Evolutionary conservation across 2,797 vertebrate genomes (phyloP), one percentile per base, ranked within the genome.

Genomic region (Urocyon cinereoargenteus): DNA sequence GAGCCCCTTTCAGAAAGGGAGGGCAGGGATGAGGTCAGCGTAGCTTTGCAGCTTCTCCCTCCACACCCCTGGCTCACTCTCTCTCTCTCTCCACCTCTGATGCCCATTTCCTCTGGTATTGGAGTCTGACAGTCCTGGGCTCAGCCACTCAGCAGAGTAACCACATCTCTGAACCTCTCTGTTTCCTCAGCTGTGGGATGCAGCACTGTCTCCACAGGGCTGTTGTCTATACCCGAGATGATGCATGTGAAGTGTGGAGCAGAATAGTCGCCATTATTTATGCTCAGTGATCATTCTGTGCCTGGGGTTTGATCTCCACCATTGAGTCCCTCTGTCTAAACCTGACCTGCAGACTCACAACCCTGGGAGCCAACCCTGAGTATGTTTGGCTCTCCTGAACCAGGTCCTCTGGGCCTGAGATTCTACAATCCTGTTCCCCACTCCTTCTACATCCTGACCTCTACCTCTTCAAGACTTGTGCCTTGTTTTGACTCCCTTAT

Each of bases 171-270:
- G 28, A 34, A 34, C 34, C 62, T 36, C 68, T 75, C 51, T 0
- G 3, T 31, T 77, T 31, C 51, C 81, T 49, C 13, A 3, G 55
- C 2, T 21, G 49, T 61, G 70, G 19, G 26, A 3, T 0, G 2
- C 21, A 6, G 49, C 1, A 1, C 49, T 1, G 3, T 24, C 62
- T 34, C 26, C 62, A 34, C 21, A 13, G 36, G 53, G 21, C 57
- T 66, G 16, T 2, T 1, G 28, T 31, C 83, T 16, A 6, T 2
- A 26, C 28, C 0, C 3, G 77, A 59, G 36, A 24, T 0, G 14
- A 36, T 1, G 4, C 3, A 13, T 8, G 7, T 8, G 2, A 36
- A 62, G 45, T 22, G 13, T 1, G 13, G 55, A 31, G 5, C 55
- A 3, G n/a, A 16, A 8, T 1, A 21, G 4, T 14, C 11, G 77